Evolutionary conservation across 1,140 invertebrate genomes (phyloP), one percentile per base, ranked within the genome.

Genomic region (Carposina sasakii): DNA sequence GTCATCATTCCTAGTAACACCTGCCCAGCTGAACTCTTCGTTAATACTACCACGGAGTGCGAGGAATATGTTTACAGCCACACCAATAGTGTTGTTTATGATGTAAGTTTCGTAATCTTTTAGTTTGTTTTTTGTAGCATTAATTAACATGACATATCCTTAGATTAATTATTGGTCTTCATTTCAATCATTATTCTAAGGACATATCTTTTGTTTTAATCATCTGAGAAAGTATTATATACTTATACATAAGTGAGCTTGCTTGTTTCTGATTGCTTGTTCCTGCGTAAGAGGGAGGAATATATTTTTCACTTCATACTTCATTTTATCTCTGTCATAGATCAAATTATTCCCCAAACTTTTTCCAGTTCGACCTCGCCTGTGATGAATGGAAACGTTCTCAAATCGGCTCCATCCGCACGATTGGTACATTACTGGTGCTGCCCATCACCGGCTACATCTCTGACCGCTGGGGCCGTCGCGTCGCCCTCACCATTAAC

Each of bases 351-450:
- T n/a, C n/a, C n/a, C n/a, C n/a, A n/a, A n/a, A n/a, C n/a, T 51
- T 12, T 54, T 70, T 76, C n/a, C 65, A 85, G 83, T 75, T 82
- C 24, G 63, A 60, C 16, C 59, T 85, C 41, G 81, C 68, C 0
- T 85, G 83, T 36, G 67, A 91, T 57, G 85, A 88, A 59, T 93
- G 91, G 91, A 90, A 89, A 60, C 74, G 92, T 16, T 88, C 91
- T 0, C 70, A 91, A 26, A 89, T 93, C 5, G 92, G 92, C 8
- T 92, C 91, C 1, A 86, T 92, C 21, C 90, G 91, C 39, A 92
- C 90, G 39, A 67, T 90, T 31, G 92, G 91, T 10, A 90, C 90
- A 28, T 88, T 93, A 37, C 64, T 92, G 30, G 91, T 90, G n/a
- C 75, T 93, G 36, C 89, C 90, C 6, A 84, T 93, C 33, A 88